Evolutionary conservation across 35 echinoderm and acorn worm species (phyloP), one percentile per base, ranked within the genome.

Genomic region (Acanthaster planci): DNA sequence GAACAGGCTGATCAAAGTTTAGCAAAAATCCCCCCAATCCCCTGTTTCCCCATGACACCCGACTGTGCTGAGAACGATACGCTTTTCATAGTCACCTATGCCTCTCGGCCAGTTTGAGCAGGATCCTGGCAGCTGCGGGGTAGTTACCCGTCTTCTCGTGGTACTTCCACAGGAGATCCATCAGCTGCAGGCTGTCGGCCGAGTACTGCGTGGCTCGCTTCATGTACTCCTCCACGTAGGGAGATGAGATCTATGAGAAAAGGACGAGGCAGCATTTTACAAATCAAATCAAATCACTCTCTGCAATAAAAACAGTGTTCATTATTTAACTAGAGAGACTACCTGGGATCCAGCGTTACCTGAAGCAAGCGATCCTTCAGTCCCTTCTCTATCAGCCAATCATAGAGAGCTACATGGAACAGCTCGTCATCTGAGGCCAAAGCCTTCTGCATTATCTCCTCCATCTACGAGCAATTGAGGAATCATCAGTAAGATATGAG

Each of bases 91-190:
- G 79, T 72, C 83, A 99, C 96, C 92, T 91, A 50, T 93, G 93
- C 60, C 96, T 94, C 29, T 94, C 96, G 37, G 96, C 96, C 29
- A 99, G 85, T 78, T 94, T 99, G 72, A 56, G 78, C 21, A 99
- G 86, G 17, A 99, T 99, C 42, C 82, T 94, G 8, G 96, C 84
- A n/a, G 96, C 96, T 19, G 96, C 92, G 17, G 96, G 89, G 53
- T 87, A 99, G 77, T 99, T 94, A 38, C 82, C 80, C 8, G 79
- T 86, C 52, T 99, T 99, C 78, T 99, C 96, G 40, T 99, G 87
- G 78, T 91, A 99, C 75, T 94, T 99, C 96, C 96, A 99, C 23
- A 99, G 51, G 6, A 99, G 86, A 55, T 99, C 96, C 78, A 99
- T 78, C 92, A 99, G 91, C 14, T 89, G 83, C 27, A 99, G 86